Percentiles rank a stretch among this genome's conserved stretches.
These are phyloP conservation scores for Ciona savignyi DNA, from an alignment of 23 tunicate genomes.

Conservation along the genomic window DNA sequence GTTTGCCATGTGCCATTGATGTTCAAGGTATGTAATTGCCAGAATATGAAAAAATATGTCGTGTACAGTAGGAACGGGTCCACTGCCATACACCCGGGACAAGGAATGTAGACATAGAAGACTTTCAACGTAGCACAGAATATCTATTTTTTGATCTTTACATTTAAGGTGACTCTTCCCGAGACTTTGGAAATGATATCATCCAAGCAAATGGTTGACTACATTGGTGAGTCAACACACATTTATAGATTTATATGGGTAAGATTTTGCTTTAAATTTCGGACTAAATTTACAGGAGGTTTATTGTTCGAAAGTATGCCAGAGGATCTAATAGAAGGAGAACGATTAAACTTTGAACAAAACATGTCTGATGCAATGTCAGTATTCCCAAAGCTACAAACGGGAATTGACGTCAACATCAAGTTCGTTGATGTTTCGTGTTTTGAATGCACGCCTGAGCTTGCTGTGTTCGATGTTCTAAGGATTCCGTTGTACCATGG, in stretches of 20 bases:
- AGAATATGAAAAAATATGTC: too few relatives aligned
- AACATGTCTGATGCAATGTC: conserved; percentile 83
- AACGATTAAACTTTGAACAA: conserved; percentile 67
- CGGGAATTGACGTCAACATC: conserved; percentile 89
- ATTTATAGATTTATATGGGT: too few relatives aligned
- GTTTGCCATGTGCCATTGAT: too few relatives aligned
- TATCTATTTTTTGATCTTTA: too few relatives aligned
- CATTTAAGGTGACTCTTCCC: too few relatives aligned
- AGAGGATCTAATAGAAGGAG: conserved; percentile 30
- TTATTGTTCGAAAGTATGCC: conserved; percentile 43
- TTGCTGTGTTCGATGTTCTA: conserved; percentile 77
- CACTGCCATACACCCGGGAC: too few relatives aligned
- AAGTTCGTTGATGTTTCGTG: conserved; percentile 50
- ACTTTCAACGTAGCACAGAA: too few relatives aligned
- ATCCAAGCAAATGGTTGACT: conserved; percentile 39
- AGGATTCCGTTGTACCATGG: conserved; percentile 83
- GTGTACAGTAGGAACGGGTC: too few relatives aligned
- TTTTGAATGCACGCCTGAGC: conserved; percentile 84
- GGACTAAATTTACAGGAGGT: conserved; percentile 12
- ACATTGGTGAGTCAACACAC: conserved; percentile 39
- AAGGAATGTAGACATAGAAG: too few relatives aligned
- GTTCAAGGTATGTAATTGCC: too few relatives aligned
- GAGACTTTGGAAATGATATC: conserved; percentile 37
- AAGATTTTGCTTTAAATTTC: too few relatives aligned
- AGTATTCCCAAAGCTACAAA: conserved; percentile 73